A percentile compares a stretch with the other conserved stretches of the same genome.
phyloP scores from a whole-genome alignment of 1,140 invertebrate genomes.

The Conopomorpha cramerella region DNA sequence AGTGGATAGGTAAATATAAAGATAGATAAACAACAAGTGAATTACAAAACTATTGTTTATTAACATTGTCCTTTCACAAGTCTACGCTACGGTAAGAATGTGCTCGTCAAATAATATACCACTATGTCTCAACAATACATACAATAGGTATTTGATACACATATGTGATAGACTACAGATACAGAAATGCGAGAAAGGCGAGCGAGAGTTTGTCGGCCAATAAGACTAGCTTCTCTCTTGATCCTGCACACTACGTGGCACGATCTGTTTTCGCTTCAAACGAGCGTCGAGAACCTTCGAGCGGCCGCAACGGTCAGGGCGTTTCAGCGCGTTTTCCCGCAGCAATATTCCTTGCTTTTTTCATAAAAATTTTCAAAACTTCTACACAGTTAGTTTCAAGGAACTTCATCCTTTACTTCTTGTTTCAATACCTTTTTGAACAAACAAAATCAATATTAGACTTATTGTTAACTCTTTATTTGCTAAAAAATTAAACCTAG shows the following conservation, averaged over 20 bases:
- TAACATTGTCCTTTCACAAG: constrained; percentile 49
- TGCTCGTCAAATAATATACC: constrained; percentile 16
- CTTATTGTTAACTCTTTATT: constrained; percentile 56
- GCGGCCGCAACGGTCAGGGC: constrained; percentile 10
- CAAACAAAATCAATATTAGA: constrained; percentile 64
- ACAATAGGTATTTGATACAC: constrained; percentile 21
- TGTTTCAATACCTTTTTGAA: constrained; percentile 64
- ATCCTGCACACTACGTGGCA: too few relatives aligned
- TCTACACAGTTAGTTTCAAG: constrained; percentile 58
- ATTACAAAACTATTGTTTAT: constrained; percentile 52
- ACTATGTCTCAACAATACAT: constrained; percentile 16
- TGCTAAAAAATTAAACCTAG: constrained; percentile 46
- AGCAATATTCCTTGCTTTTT: constrained; percentile 53
- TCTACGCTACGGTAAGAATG: constrained; percentile 35
- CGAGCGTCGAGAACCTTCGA: constrained; percentile 13
- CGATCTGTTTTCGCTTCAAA: not conserved
- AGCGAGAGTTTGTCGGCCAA: too few relatives aligned
- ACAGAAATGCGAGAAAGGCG: too few relatives aligned
- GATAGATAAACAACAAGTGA: constrained; percentile 36
- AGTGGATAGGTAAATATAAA: constrained; percentile 23
- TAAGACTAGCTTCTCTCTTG: too few relatives aligned
- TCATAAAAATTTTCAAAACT: constrained; percentile 55
- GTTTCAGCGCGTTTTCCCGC: constrained; percentile 2
- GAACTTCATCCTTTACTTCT: constrained; percentile 64
- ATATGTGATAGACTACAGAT: too few relatives aligned